Base-by-base conservation (phyloP, 2,113 vertebrate species). In the Paracanthobrama guichenoti region DNA sequence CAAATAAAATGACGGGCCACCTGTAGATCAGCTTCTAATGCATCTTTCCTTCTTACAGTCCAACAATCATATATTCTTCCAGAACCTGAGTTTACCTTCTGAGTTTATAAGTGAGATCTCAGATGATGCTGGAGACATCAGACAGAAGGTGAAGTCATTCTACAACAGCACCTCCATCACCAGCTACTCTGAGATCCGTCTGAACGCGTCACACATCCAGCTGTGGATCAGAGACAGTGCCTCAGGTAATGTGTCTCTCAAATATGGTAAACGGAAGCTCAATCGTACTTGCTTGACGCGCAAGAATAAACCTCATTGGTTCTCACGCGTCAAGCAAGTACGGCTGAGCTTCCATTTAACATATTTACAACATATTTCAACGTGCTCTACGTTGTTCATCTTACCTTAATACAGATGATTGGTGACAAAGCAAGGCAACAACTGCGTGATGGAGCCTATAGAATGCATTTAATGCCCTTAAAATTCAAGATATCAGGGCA, bases 131-230 rank as follows among this genome's bases (percentile, higher is more conserved):
- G 53, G n/a, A 16, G 88, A 85, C 4, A 91, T 95, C 44, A 91
- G 90, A 42, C 83, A 28, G 73, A 78, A 69, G 62, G 92, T 88
- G 39, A 57, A 92, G 10, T 13, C 44, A 0, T 0, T 82, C 57
- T 93, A 90, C 28, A 91, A 84, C 3, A 77, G 10, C 11, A 78
- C 0, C 0, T 67, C 83, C 6, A 91, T 95, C 89, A 92, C 82
- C 83, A 94, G 92, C 88, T 95, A 95, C 55, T 91, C 91, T 71
- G 93, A 94, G 87, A 87, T 94, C 66, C 28, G 4, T 4, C 67
- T 85, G 6, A 28, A 57, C 20, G 28, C n/a, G 3, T 24, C 90
- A 0, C 8, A 22, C 5, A 55, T 94, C 66, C 6, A 75, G 10
- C 80, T 95, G 85, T 79, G 75, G 39, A 83, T 94, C 86, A 31